These are phyloP conservation scores for Lates calcarifer DNA, from an alignment of 2,113 vertebrate species.

Conservation along the genomic window DNA sequence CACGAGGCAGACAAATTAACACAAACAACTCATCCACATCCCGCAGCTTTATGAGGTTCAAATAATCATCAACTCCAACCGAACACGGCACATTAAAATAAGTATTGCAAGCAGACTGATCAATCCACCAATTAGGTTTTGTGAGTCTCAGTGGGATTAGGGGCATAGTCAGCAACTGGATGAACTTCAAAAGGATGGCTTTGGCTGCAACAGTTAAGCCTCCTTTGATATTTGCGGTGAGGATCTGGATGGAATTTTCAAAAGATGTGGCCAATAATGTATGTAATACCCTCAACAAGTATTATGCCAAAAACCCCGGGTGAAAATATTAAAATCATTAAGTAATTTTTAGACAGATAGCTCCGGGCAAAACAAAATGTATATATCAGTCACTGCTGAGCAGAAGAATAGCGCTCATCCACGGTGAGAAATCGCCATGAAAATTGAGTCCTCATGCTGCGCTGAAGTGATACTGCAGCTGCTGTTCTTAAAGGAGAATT, in stretches of 20 bases:
- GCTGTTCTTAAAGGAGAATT: conserved; percentile 44
- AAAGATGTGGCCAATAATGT: conserved; percentile 8
- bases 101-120: conserved; percentile 43
- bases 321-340: conserved; percentile 42
- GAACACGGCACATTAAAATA: conserved; percentile 38
- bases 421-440: conserved; percentile 12
- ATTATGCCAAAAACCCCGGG: not conserved
- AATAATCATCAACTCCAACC: conserved; percentile 53
- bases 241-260: conserved; percentile 38
- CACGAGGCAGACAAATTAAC: conserved; percentile 17
- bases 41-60: conserved; percentile 32
- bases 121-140: conserved; percentile 51
- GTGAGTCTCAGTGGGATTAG: conserved; percentile 43
- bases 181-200: conserved; percentile 63
- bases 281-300: conserved; percentile 4
- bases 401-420: conserved; percentile 5
- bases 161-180: conserved; percentile 56
- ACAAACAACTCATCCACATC: conserved; percentile 37
- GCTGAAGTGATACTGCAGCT: conserved; percentile 29
- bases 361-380: conserved; percentile 20
- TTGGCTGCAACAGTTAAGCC: conserved; percentile 47
- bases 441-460: conserved; percentile 18
- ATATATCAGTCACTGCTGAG: conserved; percentile 11
- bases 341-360: conserved; percentile 28
- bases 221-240: conserved; percentile 46